Evolutionary conservation across 2,888 invertebrate genomes (phyloP).

Genomic region (Trichogramma evanescens): DNA sequence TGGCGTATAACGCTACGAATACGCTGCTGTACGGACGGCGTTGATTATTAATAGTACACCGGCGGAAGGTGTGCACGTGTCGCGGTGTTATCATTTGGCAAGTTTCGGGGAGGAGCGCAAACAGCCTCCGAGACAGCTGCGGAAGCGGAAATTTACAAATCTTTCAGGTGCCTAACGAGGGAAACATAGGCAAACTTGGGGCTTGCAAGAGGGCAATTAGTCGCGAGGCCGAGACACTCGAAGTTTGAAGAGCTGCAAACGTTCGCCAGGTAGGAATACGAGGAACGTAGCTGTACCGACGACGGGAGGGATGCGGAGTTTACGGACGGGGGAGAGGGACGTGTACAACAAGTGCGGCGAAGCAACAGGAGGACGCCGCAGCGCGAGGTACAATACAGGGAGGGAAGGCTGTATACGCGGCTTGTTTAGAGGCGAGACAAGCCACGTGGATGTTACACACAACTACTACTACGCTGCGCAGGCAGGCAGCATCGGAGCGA

Average conservation of each 20-base stretch:
- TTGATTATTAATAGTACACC: too few species aligned
- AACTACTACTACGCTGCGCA: background rate
- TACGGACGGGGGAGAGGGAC: background rate
- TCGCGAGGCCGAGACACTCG: background rate
- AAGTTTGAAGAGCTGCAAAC: conserved; percentile 2
- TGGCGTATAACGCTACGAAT: too few species aligned
- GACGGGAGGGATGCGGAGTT: background rate
- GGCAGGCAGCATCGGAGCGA: conserved; percentile 23
- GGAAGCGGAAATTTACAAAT: too few species aligned
- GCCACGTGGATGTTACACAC: background rate
- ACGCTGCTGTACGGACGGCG: too few species aligned
- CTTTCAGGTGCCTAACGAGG: conserved; percentile 5
- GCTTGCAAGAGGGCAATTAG: too few species aligned
- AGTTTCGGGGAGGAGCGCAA: too few species aligned
- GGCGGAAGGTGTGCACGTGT: too few species aligned
- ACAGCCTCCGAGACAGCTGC: too few species aligned
- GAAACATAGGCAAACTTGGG: background rate
- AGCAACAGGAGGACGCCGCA: background rate
- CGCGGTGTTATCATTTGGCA: too few species aligned
- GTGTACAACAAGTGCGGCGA: conserved; percentile 1
- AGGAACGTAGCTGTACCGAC: background rate
- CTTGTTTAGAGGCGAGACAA: conserved; percentile 36
- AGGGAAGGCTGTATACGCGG: background rate
- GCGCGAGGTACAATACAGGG: too few species aligned
- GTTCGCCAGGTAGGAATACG: background rate